phyloP scores from a whole-genome alignment of 2,113 vertebrate genomes.

The Perca fluviatilis region DNA sequence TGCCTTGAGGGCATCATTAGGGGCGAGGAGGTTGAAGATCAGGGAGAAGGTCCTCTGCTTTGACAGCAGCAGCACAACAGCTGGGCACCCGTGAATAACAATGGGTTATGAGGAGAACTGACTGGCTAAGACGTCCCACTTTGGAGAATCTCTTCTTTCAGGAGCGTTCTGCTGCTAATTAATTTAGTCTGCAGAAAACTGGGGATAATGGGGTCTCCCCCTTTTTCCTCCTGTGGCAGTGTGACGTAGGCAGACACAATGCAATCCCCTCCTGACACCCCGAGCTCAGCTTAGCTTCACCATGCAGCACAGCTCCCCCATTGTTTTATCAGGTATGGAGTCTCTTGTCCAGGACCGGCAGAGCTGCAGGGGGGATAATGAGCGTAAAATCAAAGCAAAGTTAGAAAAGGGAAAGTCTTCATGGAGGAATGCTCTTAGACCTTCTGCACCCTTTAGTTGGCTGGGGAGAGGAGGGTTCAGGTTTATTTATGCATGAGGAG shows the following conservation, averaged over 20 bases:
- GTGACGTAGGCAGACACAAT: slow-evolving; percentile 68
- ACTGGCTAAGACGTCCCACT: slow-evolving; percentile 58
- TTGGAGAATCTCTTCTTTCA: slow-evolving; percentile 68
- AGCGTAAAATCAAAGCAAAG: slow-evolving; percentile 81
- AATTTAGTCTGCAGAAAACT: slow-evolving; percentile 81
- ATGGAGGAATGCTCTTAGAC: slow-evolving; percentile 71
- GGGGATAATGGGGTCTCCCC: slow-evolving; percentile 59
- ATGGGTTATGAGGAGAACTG: slow-evolving; percentile 54
- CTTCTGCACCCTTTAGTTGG: slow-evolving; percentile 64
- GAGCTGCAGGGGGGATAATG: slow-evolving; percentile 67
- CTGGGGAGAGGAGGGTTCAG: slow-evolving; percentile 42
- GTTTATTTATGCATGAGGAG: slow-evolving; percentile 67
- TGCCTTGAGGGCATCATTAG: slow-evolving; percentile 81
- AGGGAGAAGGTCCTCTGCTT: slow-evolving; percentile 58
- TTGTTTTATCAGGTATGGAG: slow-evolving; percentile 79
- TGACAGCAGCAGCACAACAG: slow-evolving; percentile 71
- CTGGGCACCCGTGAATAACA: slow-evolving; percentile 64
- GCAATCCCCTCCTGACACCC: slow-evolving; percentile 37
- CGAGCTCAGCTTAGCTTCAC: slow-evolving; percentile 50
- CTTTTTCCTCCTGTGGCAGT: slow-evolving; percentile 47
- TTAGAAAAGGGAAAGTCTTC: slow-evolving; percentile 76
- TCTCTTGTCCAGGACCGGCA: slow-evolving; percentile 57
- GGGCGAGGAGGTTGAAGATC: slow-evolving; percentile 66
- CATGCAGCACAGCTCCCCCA: slow-evolving; percentile 54
- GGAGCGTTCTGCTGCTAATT: slow-evolving; percentile 76